A percentile compares a stretch with the other conserved stretches of the same genome.
Conservation (phyloP, 2,113 vertebrate species). For the Chionomys nivalis region DNA sequence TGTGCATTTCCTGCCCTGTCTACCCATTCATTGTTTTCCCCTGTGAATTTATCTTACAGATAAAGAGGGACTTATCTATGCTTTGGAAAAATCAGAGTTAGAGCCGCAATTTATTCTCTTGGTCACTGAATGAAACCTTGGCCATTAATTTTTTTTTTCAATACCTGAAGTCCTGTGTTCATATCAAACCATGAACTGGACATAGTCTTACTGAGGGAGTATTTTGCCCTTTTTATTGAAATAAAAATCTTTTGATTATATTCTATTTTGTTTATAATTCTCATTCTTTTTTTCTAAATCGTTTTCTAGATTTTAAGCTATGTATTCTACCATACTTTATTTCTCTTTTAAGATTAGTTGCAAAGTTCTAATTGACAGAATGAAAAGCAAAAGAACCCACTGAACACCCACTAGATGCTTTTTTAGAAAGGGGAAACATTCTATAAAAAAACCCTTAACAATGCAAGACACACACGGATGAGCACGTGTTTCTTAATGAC, state of each 20-base stretch:
- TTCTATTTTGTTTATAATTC: slow-evolving; percentile 58
- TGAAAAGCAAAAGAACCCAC: slow-evolving; percentile 66
- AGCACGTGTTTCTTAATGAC: slow-evolving; percentile 68
- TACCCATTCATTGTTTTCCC: background rate
- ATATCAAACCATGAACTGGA: background rate
- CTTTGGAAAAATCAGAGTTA: slow-evolving; percentile 43
- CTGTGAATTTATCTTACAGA: background rate
- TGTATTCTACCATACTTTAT: slow-evolving; percentile 58
- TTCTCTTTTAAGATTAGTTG: slow-evolving; percentile 76
- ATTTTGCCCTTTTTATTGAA: slow-evolving; percentile 52
- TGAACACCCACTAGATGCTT: slow-evolving; percentile 10
- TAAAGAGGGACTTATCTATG: slow-evolving; percentile 1
- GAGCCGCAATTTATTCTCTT: slow-evolving; percentile 38
- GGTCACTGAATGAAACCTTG: slow-evolving; percentile 20
- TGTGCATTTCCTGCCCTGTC: background rate
- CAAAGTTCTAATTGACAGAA: slow-evolving; percentile 76
- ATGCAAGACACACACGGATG: slow-evolving; percentile 53
- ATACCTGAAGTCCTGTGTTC: background rate
- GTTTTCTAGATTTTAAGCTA: slow-evolving; percentile 54
- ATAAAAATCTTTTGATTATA: slow-evolving; percentile 60
- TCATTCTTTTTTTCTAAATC: slow-evolving; percentile 58
- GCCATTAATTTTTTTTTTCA: background rate
- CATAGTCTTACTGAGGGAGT: background rate
- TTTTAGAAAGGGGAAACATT: slow-evolving; percentile 55
- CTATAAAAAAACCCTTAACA: slow-evolving; percentile 56